Percentiles rank a stretch among this genome's conserved stretches.
Evolutionary conservation across 2,888 invertebrate species (phyloP).

Genomic region (Callinectes sapidus): DNA sequence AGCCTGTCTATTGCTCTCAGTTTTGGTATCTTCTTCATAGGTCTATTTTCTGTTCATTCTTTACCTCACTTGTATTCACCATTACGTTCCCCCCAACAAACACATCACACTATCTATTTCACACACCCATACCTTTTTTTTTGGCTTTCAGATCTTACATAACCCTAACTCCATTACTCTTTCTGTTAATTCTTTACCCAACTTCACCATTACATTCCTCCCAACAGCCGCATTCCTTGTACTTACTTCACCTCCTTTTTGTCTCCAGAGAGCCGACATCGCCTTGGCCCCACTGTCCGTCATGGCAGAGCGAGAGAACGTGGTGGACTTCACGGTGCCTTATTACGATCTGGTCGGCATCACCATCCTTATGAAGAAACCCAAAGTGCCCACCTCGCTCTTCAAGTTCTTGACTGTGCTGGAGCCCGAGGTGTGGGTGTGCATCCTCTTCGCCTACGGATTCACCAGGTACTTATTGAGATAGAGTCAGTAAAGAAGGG

Average conservation of each 20-base stretch:
- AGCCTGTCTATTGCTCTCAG: neutral
- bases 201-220: neutral
- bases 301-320: constrained; percentile 97
- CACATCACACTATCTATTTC: too few relatives aligned
- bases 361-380: constrained; percentile 95
- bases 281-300: constrained; percentile 95
- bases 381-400: constrained; percentile 90
- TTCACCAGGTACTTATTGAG: constrained; percentile 84
- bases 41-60: too few relatives aligned
- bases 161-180: too few relatives aligned
- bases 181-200: neutral
- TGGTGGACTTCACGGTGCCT: constrained; percentile 96
- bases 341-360: constrained; percentile 98
- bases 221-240: neutral
- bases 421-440: constrained; percentile 97
- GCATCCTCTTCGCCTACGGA: constrained; percentile 95
- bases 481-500: neutral
- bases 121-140: too few relatives aligned
- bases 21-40: neutral
- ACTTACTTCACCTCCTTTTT: neutral
- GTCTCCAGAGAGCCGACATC: constrained; percentile 87
- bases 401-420: constrained; percentile 97
- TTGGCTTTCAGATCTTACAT: too few relatives aligned
- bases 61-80: too few relatives aligned
- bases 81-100: neutral